Conservation (phyloP, 2,113 vertebrate species). For the Motacilla tschutschensis region DNA sequence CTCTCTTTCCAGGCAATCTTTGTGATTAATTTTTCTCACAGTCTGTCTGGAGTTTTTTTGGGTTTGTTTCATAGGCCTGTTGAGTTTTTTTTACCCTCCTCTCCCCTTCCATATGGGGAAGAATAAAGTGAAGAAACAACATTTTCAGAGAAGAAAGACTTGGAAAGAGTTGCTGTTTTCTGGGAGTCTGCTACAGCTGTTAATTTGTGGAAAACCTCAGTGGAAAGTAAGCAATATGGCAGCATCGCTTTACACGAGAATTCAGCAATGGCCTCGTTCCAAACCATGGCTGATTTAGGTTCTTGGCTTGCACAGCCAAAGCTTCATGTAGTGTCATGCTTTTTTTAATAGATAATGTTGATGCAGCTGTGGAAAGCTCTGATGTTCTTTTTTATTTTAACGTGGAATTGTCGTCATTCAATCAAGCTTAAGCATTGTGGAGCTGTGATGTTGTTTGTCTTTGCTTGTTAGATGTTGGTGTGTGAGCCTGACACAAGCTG, state of each 20-base stretch:
- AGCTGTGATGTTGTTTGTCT: slow-evolving; percentile 52
- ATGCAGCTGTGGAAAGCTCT: slow-evolving; percentile 68
- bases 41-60: not conserved
- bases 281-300: slow-evolving; percentile 52
- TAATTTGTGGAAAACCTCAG: slow-evolving; percentile 70
- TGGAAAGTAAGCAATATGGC: slow-evolving; percentile 70
- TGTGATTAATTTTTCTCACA: slow-evolving; percentile 37
- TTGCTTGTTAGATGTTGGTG: slow-evolving; percentile 46
- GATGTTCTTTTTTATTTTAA: slow-evolving; percentile 50
- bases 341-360: slow-evolving; percentile 62
- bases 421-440: slow-evolving; percentile 3
- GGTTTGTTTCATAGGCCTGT: not conserved
- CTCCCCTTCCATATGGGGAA: slow-evolving; percentile 51
- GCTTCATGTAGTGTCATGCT: slow-evolving; percentile 50
- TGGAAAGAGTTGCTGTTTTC: slow-evolving; percentile 59
- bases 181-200: slow-evolving; percentile 70
- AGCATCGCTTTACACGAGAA: slow-evolving; percentile 49
- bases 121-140: slow-evolving; percentile 48
- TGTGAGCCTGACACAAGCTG: not conserved
- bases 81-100: not conserved
- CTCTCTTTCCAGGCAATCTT: slow-evolving; percentile 39
- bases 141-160: slow-evolving; percentile 70
- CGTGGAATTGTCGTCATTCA: slow-evolving; percentile 35
- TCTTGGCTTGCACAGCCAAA: slow-evolving; percentile 34
- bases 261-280: slow-evolving; percentile 59